Evolutionary conservation across 2,113 vertebrate genomes (phyloP), one percentile per base, ranked within the genome.

Genomic region (Sialia sialis): DNA sequence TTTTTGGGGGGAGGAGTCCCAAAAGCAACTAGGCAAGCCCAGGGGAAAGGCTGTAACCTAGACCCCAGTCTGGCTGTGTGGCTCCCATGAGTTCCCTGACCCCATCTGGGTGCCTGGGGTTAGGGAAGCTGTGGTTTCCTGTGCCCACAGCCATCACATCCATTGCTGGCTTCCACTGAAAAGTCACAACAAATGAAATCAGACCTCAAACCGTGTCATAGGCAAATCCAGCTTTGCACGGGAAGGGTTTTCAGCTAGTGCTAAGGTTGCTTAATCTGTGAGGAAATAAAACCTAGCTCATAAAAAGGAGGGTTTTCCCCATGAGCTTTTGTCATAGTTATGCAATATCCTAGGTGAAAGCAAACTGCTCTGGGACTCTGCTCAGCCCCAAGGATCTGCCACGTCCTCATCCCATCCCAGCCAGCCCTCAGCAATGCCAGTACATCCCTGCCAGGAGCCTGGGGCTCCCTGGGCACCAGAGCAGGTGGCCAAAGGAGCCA

Each of bases 381-480:
- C 62, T 66, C 46, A 66, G n/a, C 32, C 21, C 25, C 7, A 1
- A 3, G 14, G 52, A 22, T 49, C 46, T 79, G 21, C 29, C 17
- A 29, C 7, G 12, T 64, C 46, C 38, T 76, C 3, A 5, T 3
- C 11, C 49, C 15, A 22, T 2, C 32, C 44, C 2, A 75, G 69
- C 14, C 59, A 46, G 43, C 21, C 13, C 68, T 38, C 81, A 68
- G 73, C 43, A 86, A 4, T 18, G 38, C 38, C 21, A 41, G 38
- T 4, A 1, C 38, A 27, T 23, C n/a, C 27, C 83, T 80, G 2
- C 5, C 4, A 73, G 66, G 62, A 82, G 23, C 27, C 80, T 39
- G 36, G 60, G 23, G 23, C 21, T 74, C 25, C 51, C 41, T 0
- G 0, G 17, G 66, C 66, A 66, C 44, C 1, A 0, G 34, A 10